These are phyloP conservation scores for Heterodera filipjevi DNA, from an alignment of 2,888 invertebrate genomes.

Conservation along the genomic window DNA sequence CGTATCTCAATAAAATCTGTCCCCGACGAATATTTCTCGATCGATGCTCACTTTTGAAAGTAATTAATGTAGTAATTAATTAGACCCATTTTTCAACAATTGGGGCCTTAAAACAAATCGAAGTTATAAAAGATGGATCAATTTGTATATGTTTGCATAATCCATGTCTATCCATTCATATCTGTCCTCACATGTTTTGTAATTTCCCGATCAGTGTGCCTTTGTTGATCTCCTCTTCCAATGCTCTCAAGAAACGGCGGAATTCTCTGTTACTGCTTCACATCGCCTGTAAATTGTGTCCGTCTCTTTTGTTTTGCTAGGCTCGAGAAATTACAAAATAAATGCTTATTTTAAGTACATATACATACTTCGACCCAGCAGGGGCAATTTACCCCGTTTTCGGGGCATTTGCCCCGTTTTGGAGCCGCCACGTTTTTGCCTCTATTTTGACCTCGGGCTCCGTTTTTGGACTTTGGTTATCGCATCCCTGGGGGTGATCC, in stretches of 20 bases:
- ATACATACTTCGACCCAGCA: too few relatives aligned
- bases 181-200: conserved; percentile 18
- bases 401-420: too few relatives aligned
- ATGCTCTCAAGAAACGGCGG: background rate
- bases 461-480: too few relatives aligned
- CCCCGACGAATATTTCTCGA: background rate
- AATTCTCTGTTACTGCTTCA: background rate
- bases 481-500: too few relatives aligned
- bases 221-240: conserved; percentile 25
- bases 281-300: background rate
- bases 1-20: conserved; percentile 6
- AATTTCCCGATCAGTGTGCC: conserved; percentile 29
- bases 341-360: background rate
- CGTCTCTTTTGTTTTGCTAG: conserved; percentile 8
- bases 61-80: background rate
- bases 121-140: background rate
- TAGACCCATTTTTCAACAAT: background rate
- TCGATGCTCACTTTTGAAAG: background rate
- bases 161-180: background rate
- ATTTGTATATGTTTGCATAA: background rate
- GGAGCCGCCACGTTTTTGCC: too few relatives aligned
- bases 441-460: too few relatives aligned
- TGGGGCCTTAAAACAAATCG: background rate
- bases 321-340: conserved; percentile 32
- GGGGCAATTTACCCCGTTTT: too few relatives aligned